Conservation (phyloP, 1,140 invertebrate genomes). For the Hyposmocoma kahamanoa region DNA sequence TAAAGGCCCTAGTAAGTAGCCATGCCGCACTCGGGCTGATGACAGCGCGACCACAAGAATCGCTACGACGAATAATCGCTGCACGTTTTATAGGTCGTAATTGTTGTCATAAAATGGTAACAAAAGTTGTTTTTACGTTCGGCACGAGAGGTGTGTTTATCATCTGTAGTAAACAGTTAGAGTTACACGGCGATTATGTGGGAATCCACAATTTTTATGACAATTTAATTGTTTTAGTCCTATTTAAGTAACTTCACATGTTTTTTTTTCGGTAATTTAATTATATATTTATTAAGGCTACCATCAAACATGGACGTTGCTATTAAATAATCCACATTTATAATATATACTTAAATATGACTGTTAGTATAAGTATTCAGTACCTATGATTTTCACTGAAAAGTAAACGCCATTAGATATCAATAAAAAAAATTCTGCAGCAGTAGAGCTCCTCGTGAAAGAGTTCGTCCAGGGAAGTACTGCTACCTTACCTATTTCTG, state of each 20-base stretch:
- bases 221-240: slow-evolving; percentile 57
- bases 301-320: not conserved
- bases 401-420: no score
- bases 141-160: slow-evolving; percentile 64
- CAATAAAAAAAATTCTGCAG: no score
- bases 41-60: slow-evolving; percentile 62
- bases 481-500: no score
- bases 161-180: slow-evolving; percentile 54
- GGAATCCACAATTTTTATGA: slow-evolving; percentile 51
- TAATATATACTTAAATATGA: no score
- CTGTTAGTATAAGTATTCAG: no score
- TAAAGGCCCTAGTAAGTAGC: slow-evolving; percentile 22
- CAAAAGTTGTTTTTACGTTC: slow-evolving; percentile 70
- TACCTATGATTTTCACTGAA: no score
- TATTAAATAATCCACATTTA: not conserved
- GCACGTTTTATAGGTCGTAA: slow-evolving; percentile 70
- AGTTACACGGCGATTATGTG: slow-evolving; percentile 52
- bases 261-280: slow-evolving; percentile 19
- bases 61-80: slow-evolving; percentile 61
- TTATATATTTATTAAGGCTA: not conserved
- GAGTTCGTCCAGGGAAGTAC: no score
- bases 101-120: slow-evolving; percentile 71
- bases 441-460: no score
- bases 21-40: slow-evolving; percentile 36
- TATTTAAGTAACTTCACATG: slow-evolving; percentile 27